Conservation (phyloP, 2,888 invertebrate genomes). For the Euspilapteryx auroguttella region DNA sequence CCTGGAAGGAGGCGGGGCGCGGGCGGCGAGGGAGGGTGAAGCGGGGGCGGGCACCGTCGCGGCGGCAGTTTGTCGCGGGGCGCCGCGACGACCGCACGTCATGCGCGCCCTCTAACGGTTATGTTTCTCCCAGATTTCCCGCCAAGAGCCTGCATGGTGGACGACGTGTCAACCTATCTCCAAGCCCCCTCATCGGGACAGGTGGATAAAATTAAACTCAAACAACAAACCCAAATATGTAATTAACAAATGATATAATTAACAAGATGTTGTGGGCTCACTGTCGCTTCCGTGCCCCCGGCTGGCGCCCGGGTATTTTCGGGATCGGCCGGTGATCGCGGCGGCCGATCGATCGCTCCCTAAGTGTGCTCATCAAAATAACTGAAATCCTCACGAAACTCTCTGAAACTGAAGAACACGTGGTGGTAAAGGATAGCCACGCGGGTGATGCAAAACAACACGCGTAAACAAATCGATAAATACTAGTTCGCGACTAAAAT, state of each 20-base stretch:
- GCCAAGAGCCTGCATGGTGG: slow-evolving; percentile 93
- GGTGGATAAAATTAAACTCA: slow-evolving; percentile 67
- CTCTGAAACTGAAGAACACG: no score
- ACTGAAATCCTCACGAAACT: no score
- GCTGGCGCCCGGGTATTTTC: slow-evolving; percentile 57
- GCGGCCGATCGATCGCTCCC: slow-evolving; percentile 28
- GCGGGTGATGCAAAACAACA: slow-evolving; percentile 26
- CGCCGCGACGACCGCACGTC: slow-evolving; percentile 52
- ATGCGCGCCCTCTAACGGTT: slow-evolving; percentile 53
- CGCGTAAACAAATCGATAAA: slow-evolving; percentile 51
- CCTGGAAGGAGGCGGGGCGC: slow-evolving; percentile 10
- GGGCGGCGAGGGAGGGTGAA: slow-evolving; percentile 10
- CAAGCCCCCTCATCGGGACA: slow-evolving; percentile 95
- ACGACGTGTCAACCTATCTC: slow-evolving; percentile 93
- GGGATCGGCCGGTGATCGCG: slow-evolving; percentile 30
- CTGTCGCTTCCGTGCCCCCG: slow-evolving; percentile 45
- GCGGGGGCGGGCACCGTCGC: slow-evolving; percentile 3
- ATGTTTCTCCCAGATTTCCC: slow-evolving; percentile 93
- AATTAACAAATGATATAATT: slow-evolving; percentile 61
- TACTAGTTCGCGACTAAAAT: no score
- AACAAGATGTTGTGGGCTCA: slow-evolving; percentile 61
- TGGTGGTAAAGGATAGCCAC: slow-evolving; percentile 9
- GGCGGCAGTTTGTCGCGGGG: slow-evolving; percentile 50
- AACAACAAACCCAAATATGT: slow-evolving; percentile 60
- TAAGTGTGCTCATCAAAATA: no score